Evolutionary conservation across 1,140 invertebrate genomes (phyloP), one percentile per base, ranked within the genome.

Genomic region (Lordiphosa clarofinis): DNA sequence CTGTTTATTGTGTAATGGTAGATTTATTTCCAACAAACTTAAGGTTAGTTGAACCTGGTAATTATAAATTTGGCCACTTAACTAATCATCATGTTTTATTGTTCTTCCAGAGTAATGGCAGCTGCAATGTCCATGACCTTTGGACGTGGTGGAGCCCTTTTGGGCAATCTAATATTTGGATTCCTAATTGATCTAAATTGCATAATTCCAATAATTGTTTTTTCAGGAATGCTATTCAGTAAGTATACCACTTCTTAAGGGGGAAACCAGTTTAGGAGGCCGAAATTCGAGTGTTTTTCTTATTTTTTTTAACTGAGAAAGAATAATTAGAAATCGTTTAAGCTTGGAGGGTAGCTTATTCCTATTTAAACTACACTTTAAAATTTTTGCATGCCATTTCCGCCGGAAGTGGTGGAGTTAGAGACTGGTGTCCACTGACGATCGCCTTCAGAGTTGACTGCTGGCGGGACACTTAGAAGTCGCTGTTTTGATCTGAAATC

Each of bases 1-100:
- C 94, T 49, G 92, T 94, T 28, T 94, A 94, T 87, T 94, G 93
- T 76, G 92, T 94, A 10, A 92, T 94, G 72, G 94, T 94, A 49
- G 94, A 95, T 87, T 89, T 94, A 66, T 95, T 94, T 89, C 94
- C 94, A 64, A 95, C 94, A 42, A 94, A 94, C 90, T 91, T 95
- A 70, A 93, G 94, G 94, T 94, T 89, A 21, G 37, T 44, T 11
- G 6, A 7, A 31, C 6, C 7, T 2, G 28, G 6, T 31, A 9
- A 1, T 13, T 0, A 10, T 5, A 12, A 4, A n/a, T 52, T 0
- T 39, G 8, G 7, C 8, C 7, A 48, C 60, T 44, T 37, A 37
- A 1, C n/a, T 5, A 39, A 49, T 28, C 24, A 28, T 28, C 6
- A 48, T 39, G 15, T 39, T 13, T 1, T 7, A n/a, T 37, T 37